Conservation (phyloP, 1,140 invertebrate genomes). For the Oppia nitens region DNA sequence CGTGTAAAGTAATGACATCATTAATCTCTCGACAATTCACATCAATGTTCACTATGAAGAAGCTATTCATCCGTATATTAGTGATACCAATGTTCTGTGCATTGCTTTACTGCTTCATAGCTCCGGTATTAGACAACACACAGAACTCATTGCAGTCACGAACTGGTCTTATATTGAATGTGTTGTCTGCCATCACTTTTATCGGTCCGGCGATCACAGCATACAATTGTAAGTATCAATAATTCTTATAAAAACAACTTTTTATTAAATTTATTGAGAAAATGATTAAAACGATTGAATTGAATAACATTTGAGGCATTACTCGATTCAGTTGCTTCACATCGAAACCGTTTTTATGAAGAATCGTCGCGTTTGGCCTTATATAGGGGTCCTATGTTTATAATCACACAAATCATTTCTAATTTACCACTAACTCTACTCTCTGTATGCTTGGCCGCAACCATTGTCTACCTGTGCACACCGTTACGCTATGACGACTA, state of each 20-base stretch:
- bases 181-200: slow-evolving; percentile 54
- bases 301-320: slow-evolving; percentile 1
- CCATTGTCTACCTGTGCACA: slow-evolving; percentile 51
- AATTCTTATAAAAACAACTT: neutral
- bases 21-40: slow-evolving; percentile 36
- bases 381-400: slow-evolving; percentile 63
- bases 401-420: slow-evolving; percentile 57
- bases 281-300: neutral
- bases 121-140: slow-evolving; percentile 39
- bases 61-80: slow-evolving; percentile 51
- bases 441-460: slow-evolving; percentile 42
- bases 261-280: neutral
- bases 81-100: slow-evolving; percentile 56
- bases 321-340: slow-evolving; percentile 48
- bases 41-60: slow-evolving; percentile 39
- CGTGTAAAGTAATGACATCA: slow-evolving; percentile 48
- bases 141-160: slow-evolving; percentile 54
- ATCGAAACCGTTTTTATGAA: slow-evolving; percentile 73
- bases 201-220: slow-evolving; percentile 54
- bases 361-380: slow-evolving; percentile 60
- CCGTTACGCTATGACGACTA: slow-evolving; percentile 9
- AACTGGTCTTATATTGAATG: slow-evolving; percentile 63
- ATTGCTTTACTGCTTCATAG: slow-evolving; percentile 62
- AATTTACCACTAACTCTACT: slow-evolving; percentile 61
- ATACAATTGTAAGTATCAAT: slow-evolving; percentile 28